Evolutionary conservation across 2,888 invertebrate genomes (phyloP), one percentile per base, ranked within the genome.

Genomic region (Thecophora atra): DNA sequence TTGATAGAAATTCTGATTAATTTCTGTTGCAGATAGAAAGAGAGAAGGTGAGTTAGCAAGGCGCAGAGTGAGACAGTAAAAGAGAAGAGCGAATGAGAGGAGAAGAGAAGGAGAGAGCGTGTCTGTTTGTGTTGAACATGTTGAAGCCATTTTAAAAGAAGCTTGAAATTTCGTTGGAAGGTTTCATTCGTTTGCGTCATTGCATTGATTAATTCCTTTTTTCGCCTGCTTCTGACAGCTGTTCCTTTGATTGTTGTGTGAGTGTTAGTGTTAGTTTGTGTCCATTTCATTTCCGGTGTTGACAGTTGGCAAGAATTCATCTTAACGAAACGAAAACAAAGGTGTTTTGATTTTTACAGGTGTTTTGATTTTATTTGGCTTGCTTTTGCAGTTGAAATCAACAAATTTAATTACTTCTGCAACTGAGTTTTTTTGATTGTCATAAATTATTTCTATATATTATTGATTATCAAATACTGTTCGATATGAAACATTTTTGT

Each of bases 1-100:
- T 67, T 67, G 67, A 67, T 67, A 54, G 67, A 67, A 67, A 67
- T 67, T 37, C 67, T 67, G 67, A 67, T 67, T 67, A 67, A 67
- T 67, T 67, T 67, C 67, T 54, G n/a, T n/a, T n/a, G 56, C 67
- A 67, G 42, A 15, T 67, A 30, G 4, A 5, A 21, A 67, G 37
- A n/a, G n/a, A n/a, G n/a, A n/a, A n/a, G n/a, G n/a, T n/a, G n/a
- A n/a, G n/a, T n/a, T n/a, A n/a, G n/a, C n/a, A n/a, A n/a, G n/a
- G n/a, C n/a, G n/a, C n/a, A n/a, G 67, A 37, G 67, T 52, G 24
- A 17, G 51, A 26, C 19, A 28, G 47, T 8, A 30, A 8, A 13
- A 30, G 15, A 1, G 37, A 19, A 37, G n/a, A 21, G 26, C 6
- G 28, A 17, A 37, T 42, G 47, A 26, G 52, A 13, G 52, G 17